phyloP scores from a whole-genome alignment of 2,113 vertebrate genomes.

The Malurus elegans region DNA sequence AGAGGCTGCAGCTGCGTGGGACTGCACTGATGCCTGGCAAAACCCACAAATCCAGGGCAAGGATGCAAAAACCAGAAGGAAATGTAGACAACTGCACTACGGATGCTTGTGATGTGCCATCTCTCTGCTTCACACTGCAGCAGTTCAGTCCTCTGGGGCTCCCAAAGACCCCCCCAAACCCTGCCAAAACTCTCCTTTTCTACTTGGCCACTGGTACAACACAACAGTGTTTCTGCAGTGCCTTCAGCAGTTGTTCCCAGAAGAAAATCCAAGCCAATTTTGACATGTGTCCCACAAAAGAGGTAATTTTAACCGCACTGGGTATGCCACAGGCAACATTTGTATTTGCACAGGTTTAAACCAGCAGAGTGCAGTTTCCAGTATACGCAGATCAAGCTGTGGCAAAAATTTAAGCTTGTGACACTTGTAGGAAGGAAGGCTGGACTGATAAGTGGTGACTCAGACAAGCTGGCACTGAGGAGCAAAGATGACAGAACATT shows the following conservation, averaged over 20 bases:
- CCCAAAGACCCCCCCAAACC: not conserved
- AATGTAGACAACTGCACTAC: not conserved
- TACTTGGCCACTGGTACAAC: not conserved
- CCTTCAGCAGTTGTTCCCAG: not conserved
- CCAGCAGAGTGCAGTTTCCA: not conserved
- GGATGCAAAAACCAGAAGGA: not conserved
- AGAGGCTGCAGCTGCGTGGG: not conserved
- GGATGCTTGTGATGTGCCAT: not conserved
- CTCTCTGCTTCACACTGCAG: not conserved
- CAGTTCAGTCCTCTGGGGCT: not conserved
- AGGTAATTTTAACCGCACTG: not conserved
- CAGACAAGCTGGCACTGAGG: constrained; percentile 29
- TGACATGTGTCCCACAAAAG: not conserved
- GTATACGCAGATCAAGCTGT: not conserved
- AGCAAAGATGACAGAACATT: constrained; percentile 30
- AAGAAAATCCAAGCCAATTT: not conserved
- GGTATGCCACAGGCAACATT: not conserved
- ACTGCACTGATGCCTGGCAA: not conserved
- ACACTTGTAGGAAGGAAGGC: not conserved
- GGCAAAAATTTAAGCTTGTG: not conserved
- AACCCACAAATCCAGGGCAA: not conserved
- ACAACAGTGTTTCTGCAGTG: not conserved
- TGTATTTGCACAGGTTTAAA: not conserved
- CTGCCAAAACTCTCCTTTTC: not conserved
- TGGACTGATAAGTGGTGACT: constrained; percentile 38